Conservation (phyloP, 2,113 vertebrate genomes). For the Chaenocephalus aceratus region DNA sequence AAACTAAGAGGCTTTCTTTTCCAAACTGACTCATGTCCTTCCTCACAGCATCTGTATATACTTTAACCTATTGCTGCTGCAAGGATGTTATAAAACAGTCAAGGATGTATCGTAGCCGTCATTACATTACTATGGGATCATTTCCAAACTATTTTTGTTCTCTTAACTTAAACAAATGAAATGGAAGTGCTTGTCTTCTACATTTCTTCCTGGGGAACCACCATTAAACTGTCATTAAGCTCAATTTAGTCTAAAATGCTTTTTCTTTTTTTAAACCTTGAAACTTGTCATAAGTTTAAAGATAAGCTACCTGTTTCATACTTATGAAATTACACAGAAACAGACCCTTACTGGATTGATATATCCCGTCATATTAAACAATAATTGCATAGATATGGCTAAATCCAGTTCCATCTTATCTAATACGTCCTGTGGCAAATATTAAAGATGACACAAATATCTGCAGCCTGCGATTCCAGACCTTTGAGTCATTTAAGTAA, state of each 20-base stretch:
- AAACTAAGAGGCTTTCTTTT: conserved; percentile 45
- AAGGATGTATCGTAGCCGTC: not conserved
- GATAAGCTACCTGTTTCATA: not conserved
- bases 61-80: not conserved
- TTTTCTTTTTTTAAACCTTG: not conserved
- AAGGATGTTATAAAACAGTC: not conserved
- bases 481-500: not conserved
- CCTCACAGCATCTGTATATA: not conserved
- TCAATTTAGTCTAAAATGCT: not conserved
- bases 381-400: not conserved
- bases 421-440: not conserved
- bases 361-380: not conserved
- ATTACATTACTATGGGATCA: not conserved
- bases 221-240: not conserved
- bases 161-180: not conserved
- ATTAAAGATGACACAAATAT: not conserved
- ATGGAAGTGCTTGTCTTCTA: not conserved
- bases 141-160: conserved; percentile 1
- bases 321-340: not conserved
- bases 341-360: not conserved
- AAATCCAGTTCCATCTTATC: not conserved
- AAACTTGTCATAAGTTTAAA: not conserved
- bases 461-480: not conserved
- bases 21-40: conserved; percentile 50
- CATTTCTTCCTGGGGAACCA: not conserved